Evolutionary conservation across 2,888 invertebrate genomes (phyloP), one percentile per base, ranked within the genome.

Genomic region (Petrolisthes cinctipes): DNA sequence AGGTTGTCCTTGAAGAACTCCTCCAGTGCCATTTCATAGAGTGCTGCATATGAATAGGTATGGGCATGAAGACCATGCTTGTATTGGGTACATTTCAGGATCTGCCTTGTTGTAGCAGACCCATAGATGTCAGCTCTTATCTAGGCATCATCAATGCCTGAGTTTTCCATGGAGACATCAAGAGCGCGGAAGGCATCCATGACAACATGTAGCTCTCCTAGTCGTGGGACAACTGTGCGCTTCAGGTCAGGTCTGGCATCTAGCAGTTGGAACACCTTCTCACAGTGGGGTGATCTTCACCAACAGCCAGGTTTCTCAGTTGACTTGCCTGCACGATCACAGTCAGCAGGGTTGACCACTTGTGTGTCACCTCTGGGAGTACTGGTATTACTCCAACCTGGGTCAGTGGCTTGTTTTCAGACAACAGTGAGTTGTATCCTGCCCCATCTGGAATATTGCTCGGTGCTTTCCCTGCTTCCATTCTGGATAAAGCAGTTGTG

Each of bases 1-100:
- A 88, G 87, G 56, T 86, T 76, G 20, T 89, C 88, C 68, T 75
- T 89, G 81, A 89, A 89, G 85, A 89, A 89, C 73, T 89, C 79
- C 76, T 89, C 89, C 83, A 89, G 83, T 71, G 73, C 71, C 66
- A 88, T 84, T 80, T 88, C 85, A 86, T 88, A 81, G n/a, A 88
- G 88, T 87, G 78, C 86, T 79, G 73, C 80, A 61, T 88, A 87
- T 87, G 83, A 88, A 81, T 75, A 73, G 56, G 61, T 88, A 71
- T 88, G 82, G 17, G 71, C 23, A 37, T 14, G 68, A n/a, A 71
- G 82, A 71, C 53, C n/a, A 82, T 14, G 82, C 61, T 82, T 57
- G 82, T 4, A 61, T 11, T 82, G 82, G 68, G 82, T 82, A 61
- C 82, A 82, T 66, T 82, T 89, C 56, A 88, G 75, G 89, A 89